Base-by-base conservation (phyloP, 92 coral and sea anemone genomes). In the Siderastrea siderea region DNA sequence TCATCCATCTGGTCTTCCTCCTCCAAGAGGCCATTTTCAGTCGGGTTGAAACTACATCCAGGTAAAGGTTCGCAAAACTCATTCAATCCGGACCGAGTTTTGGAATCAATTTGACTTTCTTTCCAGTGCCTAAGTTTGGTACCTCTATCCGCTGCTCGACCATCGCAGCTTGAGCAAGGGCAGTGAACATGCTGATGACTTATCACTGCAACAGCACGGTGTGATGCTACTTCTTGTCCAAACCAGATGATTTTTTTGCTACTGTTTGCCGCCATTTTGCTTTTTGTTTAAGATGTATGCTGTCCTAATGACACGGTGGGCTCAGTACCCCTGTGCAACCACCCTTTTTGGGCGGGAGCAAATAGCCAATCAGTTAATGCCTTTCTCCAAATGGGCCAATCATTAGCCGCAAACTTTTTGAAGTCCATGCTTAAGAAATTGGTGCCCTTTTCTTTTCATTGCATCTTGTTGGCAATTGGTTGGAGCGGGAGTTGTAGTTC, bases 141-240 rank as follows among this genome's bases (percentile, higher is more conserved):
- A 16, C 75, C 71, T 88, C 95, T 71, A 62, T 88, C 92, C 46
- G 63, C 71, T 73, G 95, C 92, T 53, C 92, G 75, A 47, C 92
- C 92, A 67, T 85, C 80, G 72, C 95, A 92, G 46, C 11, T 52
- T 8, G 50, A 57, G 38, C 95, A 92, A 51, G 92, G 92, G 55
- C 90, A 88, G 81, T 92, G 92, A 75, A 89, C 92, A 66, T 88
- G 92, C 7, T 88, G 55, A 88, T 19, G 60, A 46, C 59, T 82
- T 82, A 26, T 74, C 84, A 43, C 19, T 74, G 58, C 92, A 88
- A 69, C 49, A 46, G 70, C 92, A 88, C 2, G 59, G 51, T 15
- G 92, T 44, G 49, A 88, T 57, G 59, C 74, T 71, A 53, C 70
- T 72, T 81, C 88, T 88, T 52, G 59, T 81, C 92, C 92, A 89